Evolutionary conservation across 2,888 invertebrate genomes (phyloP), one percentile per base, ranked within the genome.

Genomic region (Leptura quadrifasciata): DNA sequence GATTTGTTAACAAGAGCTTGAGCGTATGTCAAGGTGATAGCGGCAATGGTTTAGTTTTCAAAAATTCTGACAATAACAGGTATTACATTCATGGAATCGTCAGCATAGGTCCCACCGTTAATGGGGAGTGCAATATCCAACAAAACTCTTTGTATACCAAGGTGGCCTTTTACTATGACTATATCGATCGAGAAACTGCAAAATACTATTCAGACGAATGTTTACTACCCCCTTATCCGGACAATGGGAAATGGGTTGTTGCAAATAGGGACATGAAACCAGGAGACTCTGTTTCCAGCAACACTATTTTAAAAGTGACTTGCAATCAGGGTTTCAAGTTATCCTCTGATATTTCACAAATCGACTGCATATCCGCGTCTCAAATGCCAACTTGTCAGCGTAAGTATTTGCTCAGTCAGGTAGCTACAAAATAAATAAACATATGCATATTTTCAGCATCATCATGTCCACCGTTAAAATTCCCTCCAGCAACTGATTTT

Each of bases 11-110:
- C 15, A 52, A 58, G 24, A 80, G 75, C 39, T 76, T 72, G 20
- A 78, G 79, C 20, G 77, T 80, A 0, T 80, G 80, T 54, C 68
- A 64, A 57, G 80, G 80, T 2, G 80, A 80, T 65, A 80, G 80
- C 17, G 80, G 80, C 1, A 79, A 77, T 21, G 80, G 79, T 15
- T 52, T 80, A 8, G 67, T 69, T n/a, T 79, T 79, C 60, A 63
- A 58, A 63, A 80, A 80, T 55, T 57, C 71, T 4, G 76, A 79
- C 47, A 76, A 80, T 18, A 79, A 76, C 61, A 76, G 79, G 10
- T 80, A 78, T 58, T 80, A 80, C 67, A 60, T 80, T 17, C 80
- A 80, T 21, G 80, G 80, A 5, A 63, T 80, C 2, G 80, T 78
- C 15, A 80, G 80, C 54, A 67, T 80, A 9, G 77, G 75, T 12